phyloP scores from a whole-genome alignment of 2,888 invertebrate species.

The Nasonovia ribisnigri region DNA sequence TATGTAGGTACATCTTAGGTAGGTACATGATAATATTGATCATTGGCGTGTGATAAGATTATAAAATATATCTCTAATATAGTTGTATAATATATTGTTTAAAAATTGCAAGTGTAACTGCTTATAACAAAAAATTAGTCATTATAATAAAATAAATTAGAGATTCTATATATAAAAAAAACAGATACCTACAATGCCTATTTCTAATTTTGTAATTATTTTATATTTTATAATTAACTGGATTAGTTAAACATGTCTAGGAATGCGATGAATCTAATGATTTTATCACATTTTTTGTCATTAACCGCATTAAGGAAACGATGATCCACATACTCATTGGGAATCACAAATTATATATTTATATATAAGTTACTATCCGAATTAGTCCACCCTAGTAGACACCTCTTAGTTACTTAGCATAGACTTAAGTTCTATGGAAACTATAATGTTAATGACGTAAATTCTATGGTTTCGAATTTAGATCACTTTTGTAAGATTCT shows the following conservation, averaged over 20 bases:
- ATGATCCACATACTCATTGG: neutral
- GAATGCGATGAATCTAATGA: neutral
- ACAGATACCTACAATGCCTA: neutral
- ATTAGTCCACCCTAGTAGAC: neutral
- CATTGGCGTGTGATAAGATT: neutral
- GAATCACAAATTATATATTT: neutral
- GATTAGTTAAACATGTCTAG: neutral
- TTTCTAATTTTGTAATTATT: neutral
- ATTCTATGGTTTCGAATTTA: neutral
- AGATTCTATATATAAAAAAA: too few species aligned
- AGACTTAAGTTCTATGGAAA: neutral
- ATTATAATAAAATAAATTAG: neutral
- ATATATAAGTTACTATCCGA: neutral
- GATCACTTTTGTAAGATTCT: too few species aligned
- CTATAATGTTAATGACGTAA: neutral
- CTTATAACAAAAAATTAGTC: neutral
- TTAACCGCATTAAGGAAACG: neutral
- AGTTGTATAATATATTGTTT: neutral
- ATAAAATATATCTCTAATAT: neutral
- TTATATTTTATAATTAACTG: neutral
- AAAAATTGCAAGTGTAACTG: neutral
- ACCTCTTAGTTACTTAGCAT: neutral
- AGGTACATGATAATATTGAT: neutral
- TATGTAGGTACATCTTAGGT: neutral
- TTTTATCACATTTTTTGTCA: neutral